These are phyloP conservation scores for Drosophila pseudotakahashii DNA, from an alignment of 2,888 invertebrate species.

Conservation along the genomic window DNA sequence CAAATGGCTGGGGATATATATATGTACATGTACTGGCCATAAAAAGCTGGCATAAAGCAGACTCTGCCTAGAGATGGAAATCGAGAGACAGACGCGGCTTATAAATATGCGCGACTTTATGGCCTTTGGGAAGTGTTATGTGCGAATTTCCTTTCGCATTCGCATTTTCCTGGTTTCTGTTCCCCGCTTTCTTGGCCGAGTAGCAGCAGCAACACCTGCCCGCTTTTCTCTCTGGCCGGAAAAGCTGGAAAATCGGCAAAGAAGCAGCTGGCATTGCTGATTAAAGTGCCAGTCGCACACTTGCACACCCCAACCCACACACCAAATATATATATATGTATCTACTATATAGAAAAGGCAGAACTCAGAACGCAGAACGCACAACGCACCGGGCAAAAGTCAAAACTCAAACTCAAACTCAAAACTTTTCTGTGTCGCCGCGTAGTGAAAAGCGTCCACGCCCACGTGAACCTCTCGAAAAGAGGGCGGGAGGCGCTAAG, in stretches of 20 bases:
- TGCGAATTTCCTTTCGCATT: constrained; percentile 14
- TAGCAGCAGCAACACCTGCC: not conserved
- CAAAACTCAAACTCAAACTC: constrained; percentile 45
- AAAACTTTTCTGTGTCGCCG: constrained; percentile 29
- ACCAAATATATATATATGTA: not conserved
- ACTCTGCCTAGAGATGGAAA: constrained; percentile 33
- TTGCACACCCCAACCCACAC: not conserved
- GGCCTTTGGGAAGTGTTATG: constrained; percentile 39
- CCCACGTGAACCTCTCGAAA: constrained; percentile 15
- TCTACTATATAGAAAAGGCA: not conserved
- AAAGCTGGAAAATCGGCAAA: constrained; percentile 3
- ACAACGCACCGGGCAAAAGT: constrained; percentile 32
- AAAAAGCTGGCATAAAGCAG: constrained; percentile 44
- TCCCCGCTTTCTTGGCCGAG: not conserved
- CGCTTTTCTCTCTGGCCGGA: not conserved
- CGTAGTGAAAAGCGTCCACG: constrained; percentile 14
- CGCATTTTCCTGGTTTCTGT: constrained; percentile 1
- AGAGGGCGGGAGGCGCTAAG: constrained; percentile 46
- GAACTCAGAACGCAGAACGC: constrained; percentile 6
- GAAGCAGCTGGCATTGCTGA: constrained; percentile 55
- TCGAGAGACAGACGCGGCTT: constrained; percentile 30
- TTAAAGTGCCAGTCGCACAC: constrained; percentile 53
- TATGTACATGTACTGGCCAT: constrained; percentile 32
- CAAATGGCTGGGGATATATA: constrained; percentile 19
- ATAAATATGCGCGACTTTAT: constrained; percentile 54